Conservation (phyloP, 2,113 vertebrate genomes). For the Odontophorus gujanensis region DNA sequence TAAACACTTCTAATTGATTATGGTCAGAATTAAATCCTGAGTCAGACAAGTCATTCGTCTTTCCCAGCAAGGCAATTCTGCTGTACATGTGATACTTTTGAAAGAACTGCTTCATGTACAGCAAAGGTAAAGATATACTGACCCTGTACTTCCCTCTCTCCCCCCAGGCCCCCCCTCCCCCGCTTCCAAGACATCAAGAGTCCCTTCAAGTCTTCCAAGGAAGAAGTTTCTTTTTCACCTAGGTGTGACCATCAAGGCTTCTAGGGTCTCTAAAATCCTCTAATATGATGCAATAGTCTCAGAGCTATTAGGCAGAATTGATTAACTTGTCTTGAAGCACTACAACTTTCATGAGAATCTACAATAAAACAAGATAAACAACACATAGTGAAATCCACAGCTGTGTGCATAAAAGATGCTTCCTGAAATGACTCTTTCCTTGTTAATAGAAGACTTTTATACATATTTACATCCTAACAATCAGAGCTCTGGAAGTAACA, state of each 20-base stretch:
- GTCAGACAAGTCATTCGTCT: fast-evolving
- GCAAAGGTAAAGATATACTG: background rate
- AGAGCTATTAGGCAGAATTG: background rate
- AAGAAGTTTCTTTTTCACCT: background rate
- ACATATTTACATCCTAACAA: background rate
- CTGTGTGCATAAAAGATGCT: background rate
- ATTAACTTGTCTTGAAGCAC: background rate
- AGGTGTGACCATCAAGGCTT: background rate
- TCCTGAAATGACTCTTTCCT: constrained; percentile 38
- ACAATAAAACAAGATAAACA: constrained; percentile 36
- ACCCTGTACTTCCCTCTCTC: background rate
- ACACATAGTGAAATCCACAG: background rate
- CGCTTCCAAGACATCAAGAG: background rate
- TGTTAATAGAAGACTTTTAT: constrained; percentile 2
- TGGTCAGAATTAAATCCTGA: background rate
- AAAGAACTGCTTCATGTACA: background rate
- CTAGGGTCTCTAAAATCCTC: background rate
- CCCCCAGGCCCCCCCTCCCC: too few relatives aligned
- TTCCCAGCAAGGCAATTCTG: fast-evolving
- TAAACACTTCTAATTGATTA: fast-evolving
- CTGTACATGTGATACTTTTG: background rate
- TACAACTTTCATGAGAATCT: constrained; percentile 27
- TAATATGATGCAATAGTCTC: background rate
- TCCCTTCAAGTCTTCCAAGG: background rate
- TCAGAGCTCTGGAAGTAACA: constrained; percentile 13